A percentile compares a stretch with the other conserved stretches of the same genome.
phyloP scores from a whole-genome alignment of 2,797 vertebrate genomes.

The Stomatorhinus walkeri region DNA sequence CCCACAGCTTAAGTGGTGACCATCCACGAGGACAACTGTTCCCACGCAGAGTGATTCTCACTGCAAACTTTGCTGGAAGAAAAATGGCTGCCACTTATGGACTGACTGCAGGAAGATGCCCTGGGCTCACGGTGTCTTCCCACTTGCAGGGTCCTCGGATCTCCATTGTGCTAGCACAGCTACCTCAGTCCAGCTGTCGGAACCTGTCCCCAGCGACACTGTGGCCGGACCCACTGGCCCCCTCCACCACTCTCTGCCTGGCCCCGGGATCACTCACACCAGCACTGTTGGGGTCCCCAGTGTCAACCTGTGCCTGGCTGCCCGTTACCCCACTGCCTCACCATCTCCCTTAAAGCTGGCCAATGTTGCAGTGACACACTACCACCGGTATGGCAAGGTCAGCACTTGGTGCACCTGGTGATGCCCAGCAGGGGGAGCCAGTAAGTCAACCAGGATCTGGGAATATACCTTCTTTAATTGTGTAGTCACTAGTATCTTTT shows the following conservation, averaged over 20 bases:
- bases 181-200: constrained; percentile 69
- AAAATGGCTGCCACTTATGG: not conserved
- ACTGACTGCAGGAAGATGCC: not conserved
- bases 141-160: constrained; percentile 65
- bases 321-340: constrained; percentile 74
- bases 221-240: constrained; percentile 69
- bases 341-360: constrained; percentile 87
- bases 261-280: constrained; percentile 70
- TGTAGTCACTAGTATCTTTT: constrained; percentile 82
- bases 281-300: constrained; percentile 68
- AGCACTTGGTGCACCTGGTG: not conserved
- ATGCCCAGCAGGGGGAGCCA: constrained; percentile 50
- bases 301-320: constrained; percentile 73
- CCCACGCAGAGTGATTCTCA: not conserved
- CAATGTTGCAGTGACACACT: constrained; percentile 78
- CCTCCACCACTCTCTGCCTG: constrained; percentile 70
- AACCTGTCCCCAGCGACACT: constrained; percentile 65
- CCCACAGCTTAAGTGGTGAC: no score
- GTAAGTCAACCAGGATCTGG: constrained; percentile 44
- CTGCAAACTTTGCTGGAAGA: not conserved
- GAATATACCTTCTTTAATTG: constrained; percentile 93
- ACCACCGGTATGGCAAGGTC: constrained; percentile 75
- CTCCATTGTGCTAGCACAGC: constrained; percentile 73
- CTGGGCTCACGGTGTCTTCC: not conserved
- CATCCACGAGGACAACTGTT: not conserved